These are phyloP conservation scores for Platichthys stellatus DNA, from an alignment of 2,113 vertebrate genomes.

Conservation along the genomic window DNA sequence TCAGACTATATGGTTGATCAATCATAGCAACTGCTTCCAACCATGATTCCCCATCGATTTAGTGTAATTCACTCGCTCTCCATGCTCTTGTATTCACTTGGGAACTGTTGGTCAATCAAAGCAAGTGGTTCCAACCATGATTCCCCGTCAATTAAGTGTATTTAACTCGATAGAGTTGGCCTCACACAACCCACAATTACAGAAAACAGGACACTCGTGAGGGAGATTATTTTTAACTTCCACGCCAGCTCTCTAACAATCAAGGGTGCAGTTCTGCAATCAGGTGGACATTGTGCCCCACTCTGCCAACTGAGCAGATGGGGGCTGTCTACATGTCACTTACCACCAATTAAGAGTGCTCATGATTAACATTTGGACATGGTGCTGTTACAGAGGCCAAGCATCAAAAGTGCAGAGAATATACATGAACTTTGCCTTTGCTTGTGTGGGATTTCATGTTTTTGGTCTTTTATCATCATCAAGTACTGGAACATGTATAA, in stretches of 20 bases:
- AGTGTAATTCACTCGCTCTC: not conserved
- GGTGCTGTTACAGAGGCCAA: not conserved
- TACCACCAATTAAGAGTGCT: not conserved
- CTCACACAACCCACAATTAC: not conserved
- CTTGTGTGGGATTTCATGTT: not conserved
- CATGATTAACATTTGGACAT: not conserved
- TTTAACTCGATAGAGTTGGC: not conserved
- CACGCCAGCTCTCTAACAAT: not conserved
- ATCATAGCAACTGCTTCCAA: not conserved
- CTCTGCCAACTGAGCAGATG: not conserved
- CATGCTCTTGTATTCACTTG: not conserved
- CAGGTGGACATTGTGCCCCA: conserved; percentile 1
- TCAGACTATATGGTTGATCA: too few species aligned
- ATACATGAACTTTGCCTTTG: not conserved
- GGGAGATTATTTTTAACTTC: too few species aligned
- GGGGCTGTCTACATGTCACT: not conserved
- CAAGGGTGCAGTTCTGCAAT: not conserved
- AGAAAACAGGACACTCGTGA: not conserved
- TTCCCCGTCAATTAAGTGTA: not conserved
- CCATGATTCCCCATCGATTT: not conserved
- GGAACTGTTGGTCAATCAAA: not conserved
- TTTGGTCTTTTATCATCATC: too few species aligned
- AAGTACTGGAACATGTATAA: too few species aligned
- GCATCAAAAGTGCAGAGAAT: not conserved
- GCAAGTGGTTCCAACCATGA: not conserved